Base-by-base conservation (phyloP, 2,888 invertebrate species). In the Brenthis hecate region DNA sequence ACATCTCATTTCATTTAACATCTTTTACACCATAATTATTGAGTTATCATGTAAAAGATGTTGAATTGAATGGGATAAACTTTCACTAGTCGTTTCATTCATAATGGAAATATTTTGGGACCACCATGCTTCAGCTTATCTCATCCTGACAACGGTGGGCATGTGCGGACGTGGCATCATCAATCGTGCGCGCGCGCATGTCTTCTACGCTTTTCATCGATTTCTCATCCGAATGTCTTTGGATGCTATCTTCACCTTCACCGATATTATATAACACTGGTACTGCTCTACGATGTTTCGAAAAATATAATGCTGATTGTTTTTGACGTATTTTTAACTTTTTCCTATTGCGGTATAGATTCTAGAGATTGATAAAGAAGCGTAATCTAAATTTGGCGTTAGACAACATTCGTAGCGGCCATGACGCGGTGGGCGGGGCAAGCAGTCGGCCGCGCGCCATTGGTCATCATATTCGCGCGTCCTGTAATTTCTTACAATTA, bases 341-440 rank as follows among this genome's bases (percentile, higher is more conserved):
- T 8, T 19, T 43, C 14, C 23, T 54, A 14, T 62, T 43, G 43
- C 36, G 14, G 19, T 36, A 43, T 56, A 61, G 67, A 23, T 61
- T 50, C 43, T 62, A 19, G 61, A 60, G 36, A 23, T 62, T 58
- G 58, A 62, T 63, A 69, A 70, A 69, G 70, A 70, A 65, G 66
- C 65, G 72, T 73, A 81, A 81, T 86, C 87, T 89, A 89, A 91
- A 88, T 91, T 89, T 90, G 91, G 88, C 85, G 82, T 86, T 87
- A 87, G 82, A 76, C 81, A 79, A 85, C 81, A 83, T 84, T 83
- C 78, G 81, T 77, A 83, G 88, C 91, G 85, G 91, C 89, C 91
- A 92, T 91, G 84, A 81, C 89, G 85, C 80, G 85, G 81, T 85
- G 79, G 91, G 90, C 88, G 91, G 86, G 81, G 89, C 85, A 76